phyloP scores from a whole-genome alignment of 2,888 invertebrate genomes.

The Oscheius sp. region DNA sequence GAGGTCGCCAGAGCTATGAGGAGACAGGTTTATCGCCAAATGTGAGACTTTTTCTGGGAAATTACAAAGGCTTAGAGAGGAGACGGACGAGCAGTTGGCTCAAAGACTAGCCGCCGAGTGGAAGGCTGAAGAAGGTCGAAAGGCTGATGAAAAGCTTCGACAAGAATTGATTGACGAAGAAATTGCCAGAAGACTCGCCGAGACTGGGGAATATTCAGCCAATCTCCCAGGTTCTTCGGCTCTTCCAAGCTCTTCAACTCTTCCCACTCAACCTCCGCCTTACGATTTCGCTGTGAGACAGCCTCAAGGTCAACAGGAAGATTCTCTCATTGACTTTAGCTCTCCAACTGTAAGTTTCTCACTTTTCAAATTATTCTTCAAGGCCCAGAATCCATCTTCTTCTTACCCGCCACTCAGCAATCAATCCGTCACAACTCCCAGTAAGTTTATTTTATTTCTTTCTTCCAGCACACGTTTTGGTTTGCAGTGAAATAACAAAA shows the following conservation, averaged over 20 bases:
- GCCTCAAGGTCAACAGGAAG: neutral
- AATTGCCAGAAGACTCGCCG: constrained; percentile 19
- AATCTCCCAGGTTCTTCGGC: neutral
- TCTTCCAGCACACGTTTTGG: neutral
- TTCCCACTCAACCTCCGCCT: neutral
- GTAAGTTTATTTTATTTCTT: neutral
- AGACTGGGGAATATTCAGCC: neutral
- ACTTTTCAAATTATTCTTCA: neutral
- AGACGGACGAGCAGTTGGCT: constrained; percentile 30
- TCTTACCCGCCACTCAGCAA: neutral
- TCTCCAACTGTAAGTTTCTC: neutral
- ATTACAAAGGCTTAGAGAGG: constrained; percentile 17
- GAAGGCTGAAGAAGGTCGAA: constrained; percentile 18
- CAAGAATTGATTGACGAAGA: constrained; percentile 25
- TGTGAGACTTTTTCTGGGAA: constrained; percentile 16
- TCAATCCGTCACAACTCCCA: neutral
- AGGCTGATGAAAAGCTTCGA: neutral
- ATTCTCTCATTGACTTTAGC: constrained; percentile 14
- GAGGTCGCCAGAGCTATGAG: constrained; percentile 16
- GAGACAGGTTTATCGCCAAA: constrained; percentile 1
- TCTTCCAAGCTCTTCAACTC: neutral
- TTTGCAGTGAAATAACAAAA: neutral
- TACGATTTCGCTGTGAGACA: neutral
- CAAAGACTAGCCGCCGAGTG: constrained; percentile 19
- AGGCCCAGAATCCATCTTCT: neutral